These are phyloP conservation scores for Fabriciana adippe DNA, from an alignment of 2,888 invertebrate species.

Conservation along the genomic window DNA sequence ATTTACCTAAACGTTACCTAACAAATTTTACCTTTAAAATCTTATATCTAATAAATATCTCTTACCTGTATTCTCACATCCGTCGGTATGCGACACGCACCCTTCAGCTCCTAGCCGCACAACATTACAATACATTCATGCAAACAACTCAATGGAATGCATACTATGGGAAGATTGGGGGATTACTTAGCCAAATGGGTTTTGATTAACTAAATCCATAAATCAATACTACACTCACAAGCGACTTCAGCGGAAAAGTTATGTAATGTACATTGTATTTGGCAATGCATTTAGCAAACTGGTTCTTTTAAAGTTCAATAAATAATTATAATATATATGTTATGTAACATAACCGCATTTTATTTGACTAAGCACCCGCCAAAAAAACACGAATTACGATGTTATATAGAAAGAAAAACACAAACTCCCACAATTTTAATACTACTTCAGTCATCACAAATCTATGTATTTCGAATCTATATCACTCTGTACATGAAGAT, in stretches of 20 bases:
- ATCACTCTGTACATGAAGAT: conserved; percentile 6
- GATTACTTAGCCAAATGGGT: conserved; percentile 52
- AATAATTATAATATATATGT: background rate
- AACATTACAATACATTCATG: conserved; percentile 85
- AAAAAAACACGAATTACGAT: conserved; percentile 31
- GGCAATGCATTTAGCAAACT: background rate
- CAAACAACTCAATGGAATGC: conserved; percentile 62
- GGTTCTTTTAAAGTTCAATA: background rate
- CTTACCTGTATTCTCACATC: conserved; percentile 97
- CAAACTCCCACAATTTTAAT: conserved; percentile 28
- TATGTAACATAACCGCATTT: background rate
- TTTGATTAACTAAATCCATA: conserved; percentile 3
- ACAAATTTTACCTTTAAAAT: conserved; percentile 13
- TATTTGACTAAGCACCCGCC: conserved; percentile 52
- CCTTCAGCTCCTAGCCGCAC: conserved; percentile 91
- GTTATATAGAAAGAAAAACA: conserved; percentile 16
- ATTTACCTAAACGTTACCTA: background rate
- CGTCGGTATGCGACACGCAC: conserved; percentile 95
- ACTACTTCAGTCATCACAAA: conserved; percentile 11
- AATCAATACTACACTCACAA: conserved; percentile 8
- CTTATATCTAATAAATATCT: conserved; percentile 12
- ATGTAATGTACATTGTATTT: too few relatives aligned
- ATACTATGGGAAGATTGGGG: conserved; percentile 40
- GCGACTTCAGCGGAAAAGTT: conserved; percentile 1
- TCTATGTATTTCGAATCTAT: conserved; percentile 16